Evolutionary conservation across 1,140 invertebrate species (phyloP).

Genomic region (Apis cerana): DNA sequence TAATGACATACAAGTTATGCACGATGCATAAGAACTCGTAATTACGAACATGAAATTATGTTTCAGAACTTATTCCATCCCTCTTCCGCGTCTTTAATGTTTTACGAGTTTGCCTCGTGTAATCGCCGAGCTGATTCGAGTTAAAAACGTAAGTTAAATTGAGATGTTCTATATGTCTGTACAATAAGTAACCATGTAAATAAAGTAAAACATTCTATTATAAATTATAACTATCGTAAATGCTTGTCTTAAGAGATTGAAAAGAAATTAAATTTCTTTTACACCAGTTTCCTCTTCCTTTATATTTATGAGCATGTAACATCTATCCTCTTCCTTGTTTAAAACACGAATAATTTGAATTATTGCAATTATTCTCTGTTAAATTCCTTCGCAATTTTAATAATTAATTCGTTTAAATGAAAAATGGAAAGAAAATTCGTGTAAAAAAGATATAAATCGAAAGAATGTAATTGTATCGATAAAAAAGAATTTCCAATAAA

Average conservation of each 20-base stretch:
- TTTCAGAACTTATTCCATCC: neutral
- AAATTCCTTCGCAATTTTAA: neutral
- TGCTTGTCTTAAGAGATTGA: neutral
- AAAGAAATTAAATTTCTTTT: too few relatives aligned
- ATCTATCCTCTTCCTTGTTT: too few relatives aligned
- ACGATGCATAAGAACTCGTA: neutral
- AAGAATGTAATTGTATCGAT: neutral
- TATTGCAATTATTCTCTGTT: neutral
- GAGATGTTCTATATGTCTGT: neutral
- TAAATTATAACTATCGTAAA: neutral
- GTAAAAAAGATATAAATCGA: neutral
- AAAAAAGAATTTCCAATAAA: too few relatives aligned
- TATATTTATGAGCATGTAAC: too few relatives aligned
- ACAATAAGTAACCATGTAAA: too few relatives aligned
- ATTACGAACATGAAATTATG: neutral
- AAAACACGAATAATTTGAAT: too few relatives aligned
- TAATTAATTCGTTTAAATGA: neutral
- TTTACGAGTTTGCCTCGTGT: neutral
- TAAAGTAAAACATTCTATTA: neutral
- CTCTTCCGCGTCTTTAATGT: neutral
- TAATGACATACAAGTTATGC: too few relatives aligned
- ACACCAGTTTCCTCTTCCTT: too few relatives aligned
- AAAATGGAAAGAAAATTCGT: neutral
- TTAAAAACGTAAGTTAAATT: neutral
- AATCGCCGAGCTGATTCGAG: conserved; percentile 1